phyloP scores from a whole-genome alignment of 2,797 vertebrate genomes.

The Acanthurus lineatus region DNA sequence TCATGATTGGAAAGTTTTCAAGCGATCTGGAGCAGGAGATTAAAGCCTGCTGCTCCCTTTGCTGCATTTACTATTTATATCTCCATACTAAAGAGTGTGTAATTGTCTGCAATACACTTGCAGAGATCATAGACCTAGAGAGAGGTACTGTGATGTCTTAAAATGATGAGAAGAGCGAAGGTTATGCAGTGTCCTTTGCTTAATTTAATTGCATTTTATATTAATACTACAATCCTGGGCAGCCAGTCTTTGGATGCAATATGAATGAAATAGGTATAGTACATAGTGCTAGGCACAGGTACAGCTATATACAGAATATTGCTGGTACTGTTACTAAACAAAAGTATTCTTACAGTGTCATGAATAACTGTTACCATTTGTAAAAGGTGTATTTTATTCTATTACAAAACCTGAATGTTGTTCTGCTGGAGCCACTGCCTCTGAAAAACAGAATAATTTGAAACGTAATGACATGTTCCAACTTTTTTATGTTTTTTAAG shows the following conservation, averaged over 20 bases:
- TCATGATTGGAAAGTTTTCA: constrained; percentile 50
- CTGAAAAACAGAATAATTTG: background rate
- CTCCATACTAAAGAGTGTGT: constrained; percentile 42
- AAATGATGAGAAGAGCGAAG: constrained; percentile 1
- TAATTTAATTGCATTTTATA: background rate
- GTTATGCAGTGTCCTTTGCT: background rate
- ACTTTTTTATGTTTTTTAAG: background rate
- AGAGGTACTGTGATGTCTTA: constrained; percentile 1
- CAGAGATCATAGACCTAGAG: constrained; percentile 20
- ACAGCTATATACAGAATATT: too few relatives aligned
- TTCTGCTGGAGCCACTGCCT: background rate
- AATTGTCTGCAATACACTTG: constrained; percentile 37
- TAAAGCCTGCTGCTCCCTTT: constrained; percentile 41
- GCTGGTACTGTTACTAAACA: too few relatives aligned
- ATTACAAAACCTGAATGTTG: constrained; percentile 16
- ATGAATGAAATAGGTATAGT: background rate
- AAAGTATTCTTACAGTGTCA: too few relatives aligned
- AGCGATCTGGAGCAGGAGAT: constrained; percentile 29
- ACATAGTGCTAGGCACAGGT: too few relatives aligned
- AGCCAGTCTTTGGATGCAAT: background rate
- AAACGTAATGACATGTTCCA: background rate
- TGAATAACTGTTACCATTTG: too few relatives aligned
- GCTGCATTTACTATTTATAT: constrained; percentile 59
- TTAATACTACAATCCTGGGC: background rate
- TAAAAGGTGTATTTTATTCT: background rate